Evolutionary conservation across 2,113 vertebrate genomes (phyloP).

Genomic region (Vulpes ferrilata): DNA sequence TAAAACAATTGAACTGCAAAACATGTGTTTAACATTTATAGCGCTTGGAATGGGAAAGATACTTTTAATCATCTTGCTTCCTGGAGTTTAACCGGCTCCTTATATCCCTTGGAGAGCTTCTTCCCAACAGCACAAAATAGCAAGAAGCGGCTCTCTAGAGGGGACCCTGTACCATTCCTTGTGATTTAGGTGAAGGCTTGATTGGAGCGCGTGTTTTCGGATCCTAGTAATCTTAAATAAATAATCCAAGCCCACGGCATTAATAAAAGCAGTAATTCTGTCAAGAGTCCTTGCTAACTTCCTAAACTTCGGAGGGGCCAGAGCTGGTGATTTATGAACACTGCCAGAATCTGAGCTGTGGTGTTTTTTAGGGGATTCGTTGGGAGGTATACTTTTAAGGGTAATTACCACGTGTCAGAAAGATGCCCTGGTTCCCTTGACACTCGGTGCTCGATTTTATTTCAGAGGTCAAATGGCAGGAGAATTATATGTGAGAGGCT

Average conservation of each 20-base stretch:
- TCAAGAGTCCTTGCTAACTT: slow-evolving; percentile 82
- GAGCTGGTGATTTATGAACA: slow-evolving; percentile 76
- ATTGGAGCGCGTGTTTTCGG: slow-evolving; percentile 77
- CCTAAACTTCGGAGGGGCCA: slow-evolving; percentile 77
- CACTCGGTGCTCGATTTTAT: slow-evolving; percentile 21
- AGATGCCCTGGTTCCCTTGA: slow-evolving; percentile 16
- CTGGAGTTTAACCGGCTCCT: slow-evolving; percentile 60
- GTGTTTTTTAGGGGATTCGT: slow-evolving; percentile 74
- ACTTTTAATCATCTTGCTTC: slow-evolving; percentile 67
- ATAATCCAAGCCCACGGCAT: slow-evolving; percentile 70
- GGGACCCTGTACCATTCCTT: slow-evolving; percentile 9
- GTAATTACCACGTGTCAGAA: slow-evolving; percentile 61
- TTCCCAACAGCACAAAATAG: slow-evolving; percentile 61
- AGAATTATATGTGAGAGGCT: slow-evolving; percentile 40
- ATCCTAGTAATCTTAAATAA: slow-evolving; percentile 84
- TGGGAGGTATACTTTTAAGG: slow-evolving; percentile 68
- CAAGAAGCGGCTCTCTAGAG: slow-evolving; percentile 45
- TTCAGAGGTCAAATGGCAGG: slow-evolving; percentile 62
- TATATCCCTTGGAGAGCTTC: slow-evolving; percentile 39
- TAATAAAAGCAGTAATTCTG: slow-evolving; percentile 84
- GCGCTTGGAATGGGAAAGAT: slow-evolving; percentile 66
- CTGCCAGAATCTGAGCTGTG: slow-evolving; percentile 69
- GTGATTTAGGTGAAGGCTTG: slow-evolving; percentile 71
- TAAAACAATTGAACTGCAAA: slow-evolving; percentile 79
- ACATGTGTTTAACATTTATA: slow-evolving; percentile 79